Evolutionary conservation across 2,113 vertebrate genomes (phyloP).

Genomic region (Rallus limicola): DNA sequence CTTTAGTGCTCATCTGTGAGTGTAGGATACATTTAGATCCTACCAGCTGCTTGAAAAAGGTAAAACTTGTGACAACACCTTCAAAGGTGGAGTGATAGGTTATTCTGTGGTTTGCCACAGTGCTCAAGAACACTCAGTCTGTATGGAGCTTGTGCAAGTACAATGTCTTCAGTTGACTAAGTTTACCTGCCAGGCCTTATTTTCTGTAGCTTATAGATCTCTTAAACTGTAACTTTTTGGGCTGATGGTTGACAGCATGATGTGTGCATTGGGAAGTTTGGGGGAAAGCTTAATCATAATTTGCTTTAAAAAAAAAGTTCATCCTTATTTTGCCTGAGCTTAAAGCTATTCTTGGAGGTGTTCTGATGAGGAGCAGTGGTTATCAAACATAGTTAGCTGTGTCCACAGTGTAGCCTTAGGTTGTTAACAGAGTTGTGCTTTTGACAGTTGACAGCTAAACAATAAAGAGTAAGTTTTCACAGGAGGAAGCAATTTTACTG

Average conservation of each 20-base stretch:
- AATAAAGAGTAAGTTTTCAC: not conserved
- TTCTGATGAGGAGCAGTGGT: not conserved
- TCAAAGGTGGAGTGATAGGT: not conserved
- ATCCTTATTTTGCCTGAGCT: not conserved
- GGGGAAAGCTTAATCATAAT: not conserved
- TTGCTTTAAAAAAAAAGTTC: not conserved
- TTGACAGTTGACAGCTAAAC: not conserved
- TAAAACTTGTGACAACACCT: not conserved
- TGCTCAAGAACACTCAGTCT: not conserved
- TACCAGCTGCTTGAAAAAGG: not conserved
- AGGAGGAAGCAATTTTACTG: not conserved
- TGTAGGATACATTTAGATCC: not conserved
- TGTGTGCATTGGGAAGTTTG: not conserved
- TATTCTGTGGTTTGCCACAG: not conserved
- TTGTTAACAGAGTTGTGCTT: not conserved
- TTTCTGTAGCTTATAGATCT: not conserved
- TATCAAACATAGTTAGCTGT: not conserved
- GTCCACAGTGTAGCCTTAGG: not conserved
- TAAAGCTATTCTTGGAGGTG: not conserved
- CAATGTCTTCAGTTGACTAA: not conserved
- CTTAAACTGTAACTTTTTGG: not conserved
- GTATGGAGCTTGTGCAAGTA: fast-evolving
- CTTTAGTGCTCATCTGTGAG: not conserved
- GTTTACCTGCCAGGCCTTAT: not conserved
- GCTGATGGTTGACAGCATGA: not conserved